Evolutionary conservation across 2,888 invertebrate genomes (phyloP).

Genomic region (Cerastis leucographa): DNA sequence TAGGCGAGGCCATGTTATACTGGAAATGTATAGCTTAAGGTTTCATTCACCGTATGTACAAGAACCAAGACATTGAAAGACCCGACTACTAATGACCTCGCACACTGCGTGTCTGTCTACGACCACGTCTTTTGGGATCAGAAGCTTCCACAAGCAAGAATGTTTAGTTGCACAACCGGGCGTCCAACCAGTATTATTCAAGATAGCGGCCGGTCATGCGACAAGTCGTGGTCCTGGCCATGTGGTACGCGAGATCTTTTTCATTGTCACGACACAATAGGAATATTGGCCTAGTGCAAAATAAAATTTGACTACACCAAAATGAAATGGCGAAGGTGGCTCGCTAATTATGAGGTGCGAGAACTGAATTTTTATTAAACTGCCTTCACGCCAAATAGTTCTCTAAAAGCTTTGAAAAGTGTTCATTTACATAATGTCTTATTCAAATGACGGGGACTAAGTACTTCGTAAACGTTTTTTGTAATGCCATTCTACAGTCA

Average conservation of each 20-base stretch:
- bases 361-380: constrained; percentile 67
- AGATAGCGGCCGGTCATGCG: not conserved
- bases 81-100: not conserved
- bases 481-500: constrained; percentile 70
- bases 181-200: not conserved
- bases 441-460: constrained; percentile 72
- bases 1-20: no score
- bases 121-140: not conserved
- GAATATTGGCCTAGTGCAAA: constrained; percentile 48
- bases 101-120: not conserved
- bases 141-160: not conserved
- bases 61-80: not conserved
- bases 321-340: constrained; percentile 56
- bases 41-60: no score
- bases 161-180: not conserved
- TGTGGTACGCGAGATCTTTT: not conserved
- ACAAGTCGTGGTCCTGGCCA: not conserved
- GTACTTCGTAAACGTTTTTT: constrained; percentile 74
- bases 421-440: constrained; percentile 77
- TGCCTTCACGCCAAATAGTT: constrained; percentile 70
- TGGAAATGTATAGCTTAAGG: no score
- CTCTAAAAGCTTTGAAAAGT: constrained; percentile 76
- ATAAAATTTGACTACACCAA: constrained; percentile 65
- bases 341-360: constrained; percentile 68
- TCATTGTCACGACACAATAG: not conserved